Conservation (phyloP, 2,797 vertebrate genomes). For the Morus bassanus region DNA sequence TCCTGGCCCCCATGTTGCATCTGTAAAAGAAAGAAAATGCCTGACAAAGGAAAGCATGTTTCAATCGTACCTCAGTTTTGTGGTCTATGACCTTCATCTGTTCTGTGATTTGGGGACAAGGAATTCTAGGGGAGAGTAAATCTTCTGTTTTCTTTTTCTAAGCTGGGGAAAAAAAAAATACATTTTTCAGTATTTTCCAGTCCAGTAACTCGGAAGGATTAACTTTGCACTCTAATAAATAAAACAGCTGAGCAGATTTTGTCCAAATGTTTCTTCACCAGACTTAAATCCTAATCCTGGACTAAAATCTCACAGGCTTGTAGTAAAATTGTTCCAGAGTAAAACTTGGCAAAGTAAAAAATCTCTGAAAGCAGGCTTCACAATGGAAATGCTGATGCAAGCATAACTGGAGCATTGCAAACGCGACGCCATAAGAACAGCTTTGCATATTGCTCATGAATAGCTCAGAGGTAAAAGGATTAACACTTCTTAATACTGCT, state of each 20-base stretch:
- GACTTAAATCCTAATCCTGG: conserved; percentile 61
- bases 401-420: conserved; percentile 64
- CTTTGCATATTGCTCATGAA: conserved; percentile 69
- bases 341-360: conserved; percentile 60
- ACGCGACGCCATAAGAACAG: conserved; percentile 51
- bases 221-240: conserved; percentile 57
- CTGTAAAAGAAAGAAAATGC: background rate
- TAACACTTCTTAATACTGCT: conserved; percentile 64
- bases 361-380: conserved; percentile 57
- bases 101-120: background rate
- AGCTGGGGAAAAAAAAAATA: background rate
- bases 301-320: conserved; percentile 56
- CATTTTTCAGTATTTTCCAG: conserved; percentile 12
- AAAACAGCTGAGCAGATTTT: conserved; percentile 59
- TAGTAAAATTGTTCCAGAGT: conserved; percentile 62
- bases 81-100: background rate
- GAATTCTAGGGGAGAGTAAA: background rate
- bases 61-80: background rate
- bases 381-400: conserved; percentile 67
- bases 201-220: conserved; percentile 44
- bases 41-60: background rate
- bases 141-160: background rate
- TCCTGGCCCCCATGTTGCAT: background rate
- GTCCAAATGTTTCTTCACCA: conserved; percentile 60
- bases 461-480: conserved; percentile 70